phyloP scores from a whole-genome alignment of 2,888 invertebrate species.

The Hydraecia micacea region DNA sequence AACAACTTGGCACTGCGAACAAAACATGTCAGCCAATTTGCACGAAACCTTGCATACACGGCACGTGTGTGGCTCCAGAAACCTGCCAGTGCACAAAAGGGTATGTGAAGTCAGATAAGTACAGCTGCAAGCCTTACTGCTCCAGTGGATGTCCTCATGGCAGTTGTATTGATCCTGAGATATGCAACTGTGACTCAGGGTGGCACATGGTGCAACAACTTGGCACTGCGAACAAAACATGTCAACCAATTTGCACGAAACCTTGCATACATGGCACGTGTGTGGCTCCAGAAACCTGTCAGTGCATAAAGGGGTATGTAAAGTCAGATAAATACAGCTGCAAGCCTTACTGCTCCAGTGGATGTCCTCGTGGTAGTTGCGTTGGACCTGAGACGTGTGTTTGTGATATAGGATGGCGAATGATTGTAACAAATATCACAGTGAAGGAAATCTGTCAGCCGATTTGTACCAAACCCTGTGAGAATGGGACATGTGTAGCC shows the following conservation, averaged over 20 bases:
- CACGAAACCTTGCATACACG: slow-evolving; percentile 26
- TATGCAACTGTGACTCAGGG: slow-evolving; percentile 33
- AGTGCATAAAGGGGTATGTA: slow-evolving; percentile 26
- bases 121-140: slow-evolving; percentile 25
- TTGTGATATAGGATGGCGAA: slow-evolving; percentile 43
- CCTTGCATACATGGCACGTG: slow-evolving; percentile 28
- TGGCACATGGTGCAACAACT: slow-evolving; percentile 3
- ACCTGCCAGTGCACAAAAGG: slow-evolving; percentile 41
- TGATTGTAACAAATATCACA: not conserved
- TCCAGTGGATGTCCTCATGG: slow-evolving; percentile 34
- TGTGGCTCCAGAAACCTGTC: slow-evolving; percentile 41
- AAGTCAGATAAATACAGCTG: slow-evolving; percentile 12
- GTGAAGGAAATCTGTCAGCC: slow-evolving; percentile 26
- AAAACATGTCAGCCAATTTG: slow-evolving; percentile 46
- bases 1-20: fast-evolving
- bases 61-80: slow-evolving; percentile 43
- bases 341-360: slow-evolving; percentile 38
- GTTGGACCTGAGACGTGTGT: slow-evolving; percentile 41
- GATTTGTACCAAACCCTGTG: slow-evolving; percentile 31
- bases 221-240: not conserved
- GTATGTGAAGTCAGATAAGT: not conserved
- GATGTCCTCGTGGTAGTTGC: slow-evolving; percentile 43
- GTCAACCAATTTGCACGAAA: slow-evolving; percentile 22
- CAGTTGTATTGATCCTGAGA: slow-evolving; percentile 28
- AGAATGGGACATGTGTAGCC: slow-evolving; percentile 25